Base-by-base conservation (phyloP, 1,140 invertebrate species). In the Pseudomyrmex sp. region DNA sequence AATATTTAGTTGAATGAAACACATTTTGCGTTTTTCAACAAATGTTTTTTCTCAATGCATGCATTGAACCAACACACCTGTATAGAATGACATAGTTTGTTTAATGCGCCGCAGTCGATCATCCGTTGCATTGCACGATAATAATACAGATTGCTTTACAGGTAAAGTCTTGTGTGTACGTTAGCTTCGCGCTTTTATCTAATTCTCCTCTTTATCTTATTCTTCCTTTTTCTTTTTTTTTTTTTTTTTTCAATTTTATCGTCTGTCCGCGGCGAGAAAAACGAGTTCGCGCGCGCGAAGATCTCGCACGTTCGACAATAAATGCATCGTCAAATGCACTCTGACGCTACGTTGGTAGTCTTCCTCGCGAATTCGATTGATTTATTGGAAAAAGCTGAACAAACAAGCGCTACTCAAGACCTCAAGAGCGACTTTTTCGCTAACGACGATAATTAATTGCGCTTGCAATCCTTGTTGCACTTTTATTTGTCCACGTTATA, bases 311-410 rank as follows among this genome's bases (percentile, higher is more conserved):
- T 70, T 80, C 76, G 66, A 72, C 66, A 54, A 61, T 80, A 80
- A 80, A 66, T 72, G 66, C 66, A 80, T 46, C 56, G 66, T 70
- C 76, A 80, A 70, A 80, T 80, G 76, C 76, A 80, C 76, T 72
- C 23, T 18, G 65, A 46, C 76, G 20, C n/a, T 18, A 50, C 54
- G 59, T 54, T 23, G n/a, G 2, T 56, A 13, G 18, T 26, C 26
- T 35, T 15, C 26, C 50, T 77, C 66, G 68, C 76, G 52, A 80
- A 72, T 80, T 61, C 76, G 66, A 80, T 59, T 61, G 76, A 80
- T 80, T 70, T 80, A 80, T 80, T 15, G 56, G 54, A 72, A 26
- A 48, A 56, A 59, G 13, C 65, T 66, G 76, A 72, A 54, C 76
- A 80, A 72, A 80, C 76, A 80, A 46, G 4, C 54, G 66, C 35